Evolutionary conservation across 2,888 invertebrate species (phyloP), one percentile per base, ranked within the genome.

Genomic region (Drosophila aldrichi): DNA sequence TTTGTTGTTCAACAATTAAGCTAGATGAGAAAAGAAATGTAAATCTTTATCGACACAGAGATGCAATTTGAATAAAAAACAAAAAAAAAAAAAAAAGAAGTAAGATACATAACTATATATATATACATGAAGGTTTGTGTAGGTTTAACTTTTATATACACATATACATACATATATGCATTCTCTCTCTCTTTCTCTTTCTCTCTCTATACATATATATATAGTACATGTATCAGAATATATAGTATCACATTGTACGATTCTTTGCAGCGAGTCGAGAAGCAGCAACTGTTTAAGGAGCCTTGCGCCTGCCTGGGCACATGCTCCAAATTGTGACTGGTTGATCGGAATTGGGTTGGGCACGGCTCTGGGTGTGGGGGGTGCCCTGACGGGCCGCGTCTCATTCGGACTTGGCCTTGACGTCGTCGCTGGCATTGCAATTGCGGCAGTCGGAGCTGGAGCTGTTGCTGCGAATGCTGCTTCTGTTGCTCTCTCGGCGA

Each of bases 321-420:
- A 72, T 82, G 60, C 59, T 40, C 79, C 79, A 80, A 40, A 73
- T 79, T 75, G 80, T 80, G 76, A 82, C 82, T 55, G 68, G 14
- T 49, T 52, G 52, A n/a, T 49, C 73, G 41, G 36, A 22, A 38
- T 43, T 41, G 52, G 52, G 22, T 4, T 10, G 36, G 52, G 38
- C 36, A n/a, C 10, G n/a, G 10, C 0, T 6, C 16, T 22, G 22
- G 52, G 3, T 36, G 36, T 3, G 38, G 16, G 9, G 36, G 25
- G 44, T 52, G 68, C 48, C 54, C 56, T 22, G 43, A 7, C 55
- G 61, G 54, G 65, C 72, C 79, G 72, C 65, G 55, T 82, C 51
- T 80, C 80, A 80, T 80, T 80, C 80, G 46, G 79, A 81, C 18
- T 79, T 82, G 46, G 79, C 70, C 66, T 80, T 80, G 63, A 61